A percentile compares a stretch with the other conserved stretches of the same genome.
phyloP scores from a whole-genome alignment of 2,797 vertebrate genomes.

The Arvicola amphibius region DNA sequence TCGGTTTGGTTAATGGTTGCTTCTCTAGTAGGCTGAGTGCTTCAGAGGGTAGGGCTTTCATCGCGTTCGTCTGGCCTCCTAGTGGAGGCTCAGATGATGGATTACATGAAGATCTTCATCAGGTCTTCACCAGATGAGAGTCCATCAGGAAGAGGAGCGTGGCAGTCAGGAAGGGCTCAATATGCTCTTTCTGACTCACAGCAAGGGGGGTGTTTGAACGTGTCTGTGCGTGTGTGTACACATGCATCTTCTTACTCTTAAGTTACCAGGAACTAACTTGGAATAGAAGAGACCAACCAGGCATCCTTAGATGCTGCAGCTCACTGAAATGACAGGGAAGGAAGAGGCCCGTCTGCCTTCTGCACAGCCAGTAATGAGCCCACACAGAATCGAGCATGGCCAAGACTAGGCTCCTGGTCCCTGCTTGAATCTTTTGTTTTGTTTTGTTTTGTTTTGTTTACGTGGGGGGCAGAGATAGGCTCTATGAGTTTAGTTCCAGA shows the following conservation, averaged over 20 bases:
- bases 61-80: not conserved
- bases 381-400: not conserved
- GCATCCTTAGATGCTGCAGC: not conserved
- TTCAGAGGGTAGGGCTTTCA: not conserved
- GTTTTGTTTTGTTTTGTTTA: not conserved
- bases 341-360: not conserved
- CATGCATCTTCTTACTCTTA: not conserved
- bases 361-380: not conserved
- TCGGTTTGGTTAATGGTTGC: not conserved
- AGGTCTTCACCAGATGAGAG: not conserved
- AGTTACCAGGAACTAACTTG: not conserved
- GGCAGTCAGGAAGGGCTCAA: not conserved
- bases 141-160: not conserved
- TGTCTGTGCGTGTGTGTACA: not conserved
- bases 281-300: not conserved
- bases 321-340: not conserved
- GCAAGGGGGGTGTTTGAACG: not conserved
- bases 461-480: not conserved
- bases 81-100: not conserved
- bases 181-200: not conserved
- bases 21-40: not conserved
- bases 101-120: not conserved
- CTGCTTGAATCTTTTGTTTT: not conserved
- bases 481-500: not conserved
- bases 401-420: not conserved